Evolutionary conservation across 2,888 invertebrate genomes (phyloP).

Genomic region (Scrobipalpa atriplicella): DNA sequence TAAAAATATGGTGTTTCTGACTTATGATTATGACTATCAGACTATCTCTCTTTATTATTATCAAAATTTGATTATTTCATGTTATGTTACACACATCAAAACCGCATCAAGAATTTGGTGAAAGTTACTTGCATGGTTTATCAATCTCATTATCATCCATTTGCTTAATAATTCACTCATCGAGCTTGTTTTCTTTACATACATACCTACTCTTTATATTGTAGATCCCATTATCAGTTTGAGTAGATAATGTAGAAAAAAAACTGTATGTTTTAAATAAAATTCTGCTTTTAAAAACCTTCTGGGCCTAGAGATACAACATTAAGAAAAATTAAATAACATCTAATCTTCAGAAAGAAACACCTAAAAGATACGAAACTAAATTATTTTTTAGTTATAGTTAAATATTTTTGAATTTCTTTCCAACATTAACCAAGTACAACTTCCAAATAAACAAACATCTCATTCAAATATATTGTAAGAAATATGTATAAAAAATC

Average conservation of each 20-base stretch:
- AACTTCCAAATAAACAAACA: background rate
- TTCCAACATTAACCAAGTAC: background rate
- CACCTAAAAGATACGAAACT: no score
- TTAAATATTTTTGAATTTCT: background rate
- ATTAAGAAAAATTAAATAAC: no score
- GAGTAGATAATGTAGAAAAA: background rate
- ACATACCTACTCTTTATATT: background rate
- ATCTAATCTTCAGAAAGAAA: no score
- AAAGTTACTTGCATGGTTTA: constrained; percentile 22
- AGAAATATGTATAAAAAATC: background rate
- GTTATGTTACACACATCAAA: constrained; percentile 18
- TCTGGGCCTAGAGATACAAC: no score
- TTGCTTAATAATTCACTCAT: constrained; percentile 28
- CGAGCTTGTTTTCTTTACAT: constrained; percentile 22
- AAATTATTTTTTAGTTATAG: no score
- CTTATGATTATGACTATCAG: background rate
- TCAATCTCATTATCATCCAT: constrained; percentile 27
- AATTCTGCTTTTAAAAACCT: no score
- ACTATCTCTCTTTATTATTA: background rate
- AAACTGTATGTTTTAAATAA: background rate
- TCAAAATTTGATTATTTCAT: background rate
- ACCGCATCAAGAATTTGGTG: constrained; percentile 15
- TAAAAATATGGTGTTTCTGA: background rate
- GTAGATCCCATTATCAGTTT: background rate
- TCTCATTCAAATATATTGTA: background rate